phyloP scores from a whole-genome alignment of 2,113 vertebrate species.

The Artemisiospiza belli region DNA sequence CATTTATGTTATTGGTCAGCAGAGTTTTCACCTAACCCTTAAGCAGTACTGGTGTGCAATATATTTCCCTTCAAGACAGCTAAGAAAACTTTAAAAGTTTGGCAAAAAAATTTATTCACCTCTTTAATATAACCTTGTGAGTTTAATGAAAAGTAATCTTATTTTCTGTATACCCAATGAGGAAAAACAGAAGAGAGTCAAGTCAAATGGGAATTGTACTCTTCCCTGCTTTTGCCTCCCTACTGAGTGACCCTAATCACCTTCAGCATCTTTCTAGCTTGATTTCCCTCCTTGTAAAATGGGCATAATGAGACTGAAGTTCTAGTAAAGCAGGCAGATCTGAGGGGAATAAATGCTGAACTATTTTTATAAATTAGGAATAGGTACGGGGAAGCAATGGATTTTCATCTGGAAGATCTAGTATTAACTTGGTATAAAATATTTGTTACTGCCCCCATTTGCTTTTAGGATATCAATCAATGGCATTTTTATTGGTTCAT shows the following conservation, averaged over 20 bases:
- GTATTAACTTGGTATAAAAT: background rate
- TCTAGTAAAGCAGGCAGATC: background rate
- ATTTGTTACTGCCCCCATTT: background rate
- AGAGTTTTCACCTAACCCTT: background rate
- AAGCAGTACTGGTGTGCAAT: background rate
- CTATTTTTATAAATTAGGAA: background rate
- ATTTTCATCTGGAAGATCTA: background rate
- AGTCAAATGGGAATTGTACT: background rate
- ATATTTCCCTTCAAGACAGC: background rate
- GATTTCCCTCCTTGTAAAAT: background rate
- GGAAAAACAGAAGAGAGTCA: background rate
- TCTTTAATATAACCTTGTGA: background rate
- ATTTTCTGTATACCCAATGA: background rate
- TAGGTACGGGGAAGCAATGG: background rate
- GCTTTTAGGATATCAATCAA: background rate
- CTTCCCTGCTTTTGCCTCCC: background rate
- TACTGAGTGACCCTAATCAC: background rate
- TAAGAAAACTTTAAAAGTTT: background rate
- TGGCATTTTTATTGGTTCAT: slow-evolving; percentile 18
- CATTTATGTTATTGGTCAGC: background rate
- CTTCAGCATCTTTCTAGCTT: background rate
- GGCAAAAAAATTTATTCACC: background rate
- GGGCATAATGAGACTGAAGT: background rate
- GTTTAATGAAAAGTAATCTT: background rate
- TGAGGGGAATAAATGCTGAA: background rate